These are phyloP conservation scores for Okapia johnstoni DNA, from an alignment of 2,113 vertebrate genomes.

Conservation along the genomic window DNA sequence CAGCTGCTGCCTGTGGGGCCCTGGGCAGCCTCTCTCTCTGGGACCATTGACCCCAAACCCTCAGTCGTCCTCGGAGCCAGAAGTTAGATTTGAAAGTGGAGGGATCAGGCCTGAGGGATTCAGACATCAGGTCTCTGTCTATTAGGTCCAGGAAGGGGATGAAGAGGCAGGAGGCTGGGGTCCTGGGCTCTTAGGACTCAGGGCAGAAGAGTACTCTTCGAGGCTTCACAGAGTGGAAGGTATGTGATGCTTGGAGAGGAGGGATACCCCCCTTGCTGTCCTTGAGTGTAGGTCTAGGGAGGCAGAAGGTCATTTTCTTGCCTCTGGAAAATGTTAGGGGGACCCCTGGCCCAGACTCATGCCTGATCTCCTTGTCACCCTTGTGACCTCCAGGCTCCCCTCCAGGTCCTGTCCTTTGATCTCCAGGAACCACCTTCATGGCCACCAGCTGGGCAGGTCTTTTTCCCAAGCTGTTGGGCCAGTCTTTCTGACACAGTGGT, in stretches of 20 bases:
- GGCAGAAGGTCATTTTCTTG: not conserved
- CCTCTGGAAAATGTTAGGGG: not conserved
- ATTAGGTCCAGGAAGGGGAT: too few relatives aligned
- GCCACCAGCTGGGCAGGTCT: not conserved
- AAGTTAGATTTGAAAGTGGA: not conserved
- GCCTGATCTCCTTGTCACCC: not conserved
- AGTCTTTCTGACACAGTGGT: not conserved
- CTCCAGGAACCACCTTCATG: not conserved
- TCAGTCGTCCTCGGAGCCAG: not conserved
- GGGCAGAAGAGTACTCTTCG: accelerated
- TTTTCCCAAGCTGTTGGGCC: not conserved
- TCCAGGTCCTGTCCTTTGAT: not conserved
- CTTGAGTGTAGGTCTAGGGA: not conserved
- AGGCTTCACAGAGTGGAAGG: not conserved
- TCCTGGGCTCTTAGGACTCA: not conserved
- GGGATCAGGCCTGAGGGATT: not conserved
- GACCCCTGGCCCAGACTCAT: too few relatives aligned
- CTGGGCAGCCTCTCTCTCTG: not conserved
- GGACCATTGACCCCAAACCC: not conserved
- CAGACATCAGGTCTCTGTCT: not conserved
- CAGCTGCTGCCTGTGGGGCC: not conserved
- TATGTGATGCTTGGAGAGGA: not conserved
- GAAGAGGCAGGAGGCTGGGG: not conserved
- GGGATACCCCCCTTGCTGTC: not conserved
- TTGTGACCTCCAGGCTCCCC: not conserved